Percentiles rank a stretch among this genome's conserved stretches.
phyloP scores from a whole-genome alignment of 2,797 vertebrate genomes.

The Sebastes iracundus region DNA sequence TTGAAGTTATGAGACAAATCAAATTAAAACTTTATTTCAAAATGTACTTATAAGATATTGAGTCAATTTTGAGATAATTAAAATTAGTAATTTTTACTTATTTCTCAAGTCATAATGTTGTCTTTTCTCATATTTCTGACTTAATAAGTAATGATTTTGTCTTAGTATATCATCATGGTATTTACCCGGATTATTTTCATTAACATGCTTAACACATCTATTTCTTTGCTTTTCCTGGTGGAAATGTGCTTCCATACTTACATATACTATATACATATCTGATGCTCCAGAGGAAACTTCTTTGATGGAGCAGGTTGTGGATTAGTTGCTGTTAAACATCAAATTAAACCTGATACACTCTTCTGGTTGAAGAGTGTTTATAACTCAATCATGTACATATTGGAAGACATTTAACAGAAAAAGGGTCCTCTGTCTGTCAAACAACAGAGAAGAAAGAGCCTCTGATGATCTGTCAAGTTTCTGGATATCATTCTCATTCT shows the following conservation, averaged over 20 bases:
- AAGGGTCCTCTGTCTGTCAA: too few relatives aligned
- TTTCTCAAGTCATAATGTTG: not conserved
- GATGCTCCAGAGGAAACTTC: not conserved
- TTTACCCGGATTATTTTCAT: not conserved
- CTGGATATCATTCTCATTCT: not conserved
- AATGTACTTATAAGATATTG: not conserved
- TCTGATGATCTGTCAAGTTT: not conserved
- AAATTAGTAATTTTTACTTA: not conserved
- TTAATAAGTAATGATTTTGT: not conserved
- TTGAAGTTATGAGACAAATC: not conserved
- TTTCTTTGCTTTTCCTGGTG: not conserved
- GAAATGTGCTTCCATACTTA: not conserved
- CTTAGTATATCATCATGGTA: not conserved
- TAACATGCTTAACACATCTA: not conserved
- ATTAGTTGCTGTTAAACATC: not conserved
- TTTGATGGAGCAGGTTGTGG: not conserved
- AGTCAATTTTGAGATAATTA: not conserved
- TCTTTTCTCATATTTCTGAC: not conserved
- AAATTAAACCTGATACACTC: not conserved
- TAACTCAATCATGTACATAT: not conserved
- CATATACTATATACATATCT: not conserved
- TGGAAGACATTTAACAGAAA: too few relatives aligned
- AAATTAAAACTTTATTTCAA: accelerated
- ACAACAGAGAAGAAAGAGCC: too few relatives aligned
- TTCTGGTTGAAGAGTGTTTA: not conserved